Conservation (phyloP, 2,888 invertebrate genomes). For the Morpho helenor region DNA sequence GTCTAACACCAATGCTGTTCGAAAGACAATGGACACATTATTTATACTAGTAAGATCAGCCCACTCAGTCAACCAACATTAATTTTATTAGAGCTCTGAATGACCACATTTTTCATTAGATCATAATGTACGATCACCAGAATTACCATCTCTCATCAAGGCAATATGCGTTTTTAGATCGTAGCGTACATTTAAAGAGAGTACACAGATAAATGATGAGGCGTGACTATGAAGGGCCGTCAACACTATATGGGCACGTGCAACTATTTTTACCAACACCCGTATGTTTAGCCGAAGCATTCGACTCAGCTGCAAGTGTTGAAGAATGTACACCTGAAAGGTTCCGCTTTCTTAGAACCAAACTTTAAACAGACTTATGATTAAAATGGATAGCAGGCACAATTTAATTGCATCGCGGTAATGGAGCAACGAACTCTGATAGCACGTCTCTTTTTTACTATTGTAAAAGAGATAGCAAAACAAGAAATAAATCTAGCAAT, state of each 20-base stretch:
- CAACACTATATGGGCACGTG: conserved; percentile 45
- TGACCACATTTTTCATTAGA: too few species aligned
- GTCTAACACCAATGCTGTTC: neutral
- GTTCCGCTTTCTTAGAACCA: conserved; percentile 27
- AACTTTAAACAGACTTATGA: conserved; percentile 19
- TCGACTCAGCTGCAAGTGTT: conserved; percentile 29
- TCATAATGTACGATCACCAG: too few species aligned
- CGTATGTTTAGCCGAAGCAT: conserved; percentile 32
- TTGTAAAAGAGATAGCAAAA: conserved; percentile 15
- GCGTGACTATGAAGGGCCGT: conserved; percentile 41
- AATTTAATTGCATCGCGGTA: conserved; percentile 15
- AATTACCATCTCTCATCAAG: neutral
- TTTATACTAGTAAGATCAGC: neutral
- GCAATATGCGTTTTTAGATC: neutral
- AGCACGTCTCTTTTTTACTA: conserved; percentile 21
- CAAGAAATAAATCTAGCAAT: conserved; percentile 9
- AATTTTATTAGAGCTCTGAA: neutral
- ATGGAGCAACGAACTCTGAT: conserved; percentile 24
- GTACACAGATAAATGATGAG: conserved; percentile 41
- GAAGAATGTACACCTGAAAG: conserved; percentile 29
- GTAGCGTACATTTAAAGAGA: conserved; percentile 17
- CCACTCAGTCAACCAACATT: neutral
- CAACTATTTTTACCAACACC: conserved; percentile 49
- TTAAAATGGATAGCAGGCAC: conserved; percentile 15
- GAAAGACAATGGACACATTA: conserved; percentile 9